Percentiles rank a stretch among this genome's conserved stretches.
Conservation (phyloP, 2,113 vertebrate genomes). For the Chroicocephalus ridibundus region DNA sequence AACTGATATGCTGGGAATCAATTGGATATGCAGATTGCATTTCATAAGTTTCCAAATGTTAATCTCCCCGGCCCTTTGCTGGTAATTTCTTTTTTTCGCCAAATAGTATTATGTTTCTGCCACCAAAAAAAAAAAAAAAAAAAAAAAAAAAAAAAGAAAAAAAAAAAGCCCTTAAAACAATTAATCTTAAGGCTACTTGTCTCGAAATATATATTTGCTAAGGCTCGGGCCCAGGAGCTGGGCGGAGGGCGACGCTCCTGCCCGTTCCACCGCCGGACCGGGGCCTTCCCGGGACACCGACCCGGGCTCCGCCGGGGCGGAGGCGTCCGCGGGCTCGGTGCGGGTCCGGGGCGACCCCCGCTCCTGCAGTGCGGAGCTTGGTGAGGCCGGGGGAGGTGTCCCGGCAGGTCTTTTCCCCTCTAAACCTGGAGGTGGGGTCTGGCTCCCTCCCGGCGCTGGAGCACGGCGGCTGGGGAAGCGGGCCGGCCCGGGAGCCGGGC, state of each 20-base stretch:
- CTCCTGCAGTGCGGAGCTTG: background rate
- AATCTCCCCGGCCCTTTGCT: slow-evolving; percentile 71
- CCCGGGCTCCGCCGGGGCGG: background rate
- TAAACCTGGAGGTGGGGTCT: background rate
- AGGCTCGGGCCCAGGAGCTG: background rate
- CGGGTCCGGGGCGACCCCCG: background rate
- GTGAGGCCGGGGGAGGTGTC: background rate
- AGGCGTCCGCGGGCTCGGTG: background rate
- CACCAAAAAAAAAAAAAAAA: background rate
- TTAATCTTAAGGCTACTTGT: slow-evolving; percentile 70
- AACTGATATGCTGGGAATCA: slow-evolving; percentile 84
- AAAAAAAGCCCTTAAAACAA: background rate
- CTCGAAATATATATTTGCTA: background rate
- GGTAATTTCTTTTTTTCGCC: slow-evolving; percentile 66
- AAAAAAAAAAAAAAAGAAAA: background rate
- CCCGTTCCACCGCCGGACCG: background rate
- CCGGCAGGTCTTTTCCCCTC: no score
- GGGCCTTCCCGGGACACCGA: background rate
- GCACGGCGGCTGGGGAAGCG: background rate
- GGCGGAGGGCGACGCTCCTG: background rate
- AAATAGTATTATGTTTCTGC: slow-evolving; percentile 75
- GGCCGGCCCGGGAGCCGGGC: background rate
- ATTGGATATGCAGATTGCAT: slow-evolving; percentile 86
- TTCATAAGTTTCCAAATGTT: slow-evolving; percentile 83
- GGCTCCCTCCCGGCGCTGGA: background rate